Evolutionary conservation across 2,113 vertebrate genomes (phyloP).

Genomic region (Epinephelus cyanopodus): DNA sequence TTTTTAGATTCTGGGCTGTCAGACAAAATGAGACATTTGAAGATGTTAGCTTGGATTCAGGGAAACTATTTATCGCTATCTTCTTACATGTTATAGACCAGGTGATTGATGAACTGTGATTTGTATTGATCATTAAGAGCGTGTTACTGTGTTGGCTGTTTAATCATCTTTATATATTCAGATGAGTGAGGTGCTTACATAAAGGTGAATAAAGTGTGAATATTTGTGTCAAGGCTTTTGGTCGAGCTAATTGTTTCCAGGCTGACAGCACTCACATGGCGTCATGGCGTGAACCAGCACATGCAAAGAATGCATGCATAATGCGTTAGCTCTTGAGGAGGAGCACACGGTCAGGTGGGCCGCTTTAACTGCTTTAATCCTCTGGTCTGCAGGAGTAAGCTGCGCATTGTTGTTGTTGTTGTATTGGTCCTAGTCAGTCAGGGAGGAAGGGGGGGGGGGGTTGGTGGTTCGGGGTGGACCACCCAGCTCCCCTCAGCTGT

Average conservation of each 20-base stretch:
- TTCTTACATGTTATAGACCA: no score
- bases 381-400: slow-evolving; percentile 31
- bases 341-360: slow-evolving; percentile 44
- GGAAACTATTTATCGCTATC: no score
- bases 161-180: no score
- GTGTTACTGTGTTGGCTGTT: not conserved
- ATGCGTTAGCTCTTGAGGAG: slow-evolving; percentile 25
- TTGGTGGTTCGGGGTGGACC: slow-evolving; percentile 29
- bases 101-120: not conserved
- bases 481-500: slow-evolving; percentile 69
- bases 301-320: slow-evolving; percentile 56
- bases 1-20: not conserved
- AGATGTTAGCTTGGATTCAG: no score
- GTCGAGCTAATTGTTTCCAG: slow-evolving; percentile 16
- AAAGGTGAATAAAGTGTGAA: not conserved
- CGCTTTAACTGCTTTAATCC: slow-evolving; percentile 35
- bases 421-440: slow-evolving; percentile 9
- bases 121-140: not conserved
- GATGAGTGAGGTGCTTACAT: not conserved
- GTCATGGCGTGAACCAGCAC: not conserved
- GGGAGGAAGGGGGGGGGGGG: not conserved
- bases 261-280: slow-evolving; percentile 37
- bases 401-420: slow-evolving; percentile 39
- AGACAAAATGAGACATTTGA: not conserved
- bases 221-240: not conserved